Evolutionary conservation across 2,113 vertebrate species (phyloP), one percentile per base, ranked within the genome.

Genomic region (Eidolon helvum): DNA sequence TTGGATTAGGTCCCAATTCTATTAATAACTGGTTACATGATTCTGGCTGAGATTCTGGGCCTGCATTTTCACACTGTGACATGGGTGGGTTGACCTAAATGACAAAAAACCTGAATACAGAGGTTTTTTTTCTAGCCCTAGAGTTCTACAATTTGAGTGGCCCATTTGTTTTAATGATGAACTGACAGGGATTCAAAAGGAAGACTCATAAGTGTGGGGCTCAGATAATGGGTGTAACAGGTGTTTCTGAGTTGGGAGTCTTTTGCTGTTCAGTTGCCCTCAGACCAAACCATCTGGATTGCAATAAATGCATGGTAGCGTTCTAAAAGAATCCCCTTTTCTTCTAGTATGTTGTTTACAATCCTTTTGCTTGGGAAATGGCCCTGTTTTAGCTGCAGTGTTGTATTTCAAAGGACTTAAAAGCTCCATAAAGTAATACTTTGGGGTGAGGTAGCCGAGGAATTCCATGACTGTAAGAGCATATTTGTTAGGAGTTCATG

Each of bases 361-460:
- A 40, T 86, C 63, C 72, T 33, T 43, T 69, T 93, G 83, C 87
- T 96, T 93, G 74, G 68, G 77, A 48, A 96, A 96, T 95, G 74
- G 55, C 22, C 72, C 92, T 75, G 59, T 91, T 91, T 97, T 95
- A 93, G 82, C 89, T 89, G 14, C 33, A 79, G 57, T 43, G 48
- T 72, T 94, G 4, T 94, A 89, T 95, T 94, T 95, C 96, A 89
- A 94, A 91, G 91, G 89, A 33, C 91, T 43, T 93, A 95, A 98
- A 97, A 96, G 74, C 83, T 68, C 91, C 79, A 96, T 94, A 87
- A 97, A 97, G 91, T 69, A 91, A 91, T 91, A 83, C 94, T 96
- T 96, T 86, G 28, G 82, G 89, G 63, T 93, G 72, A 94, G 68
- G 95, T 83, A 96, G 68, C 68, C 68, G 74, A 96, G 63, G 91